phyloP scores from a whole-genome alignment of 2,888 invertebrate species.

The Hyposoter didymator region DNA sequence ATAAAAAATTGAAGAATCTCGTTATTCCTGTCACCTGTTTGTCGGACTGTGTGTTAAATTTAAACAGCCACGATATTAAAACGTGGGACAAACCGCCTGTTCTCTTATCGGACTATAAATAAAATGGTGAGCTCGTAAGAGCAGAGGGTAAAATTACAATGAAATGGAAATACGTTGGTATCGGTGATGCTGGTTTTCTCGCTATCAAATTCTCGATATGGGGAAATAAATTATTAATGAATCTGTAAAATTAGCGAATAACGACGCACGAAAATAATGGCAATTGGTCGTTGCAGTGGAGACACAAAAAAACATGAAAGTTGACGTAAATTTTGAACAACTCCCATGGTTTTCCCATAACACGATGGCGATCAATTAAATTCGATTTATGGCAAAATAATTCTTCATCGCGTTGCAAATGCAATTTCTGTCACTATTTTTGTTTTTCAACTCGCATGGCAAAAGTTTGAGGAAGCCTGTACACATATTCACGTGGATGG shows the following conservation, averaged over 20 bases:
- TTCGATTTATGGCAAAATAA: background rate
- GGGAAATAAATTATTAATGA: background rate
- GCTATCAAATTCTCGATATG: slow-evolving; percentile 38
- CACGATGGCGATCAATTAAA: slow-evolving; percentile 18
- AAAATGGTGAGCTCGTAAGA: background rate
- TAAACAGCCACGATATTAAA: slow-evolving; percentile 15
- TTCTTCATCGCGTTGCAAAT: slow-evolving; percentile 31
- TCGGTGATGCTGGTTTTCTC: slow-evolving; percentile 28
- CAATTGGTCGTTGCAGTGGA: background rate
- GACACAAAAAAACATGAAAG: background rate
- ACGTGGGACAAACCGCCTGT: slow-evolving; percentile 55
- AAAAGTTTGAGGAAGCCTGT: slow-evolving; percentile 13
- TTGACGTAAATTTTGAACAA: background rate
- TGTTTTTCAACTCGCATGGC: slow-evolving; percentile 34
- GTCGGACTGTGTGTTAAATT: slow-evolving; percentile 15
- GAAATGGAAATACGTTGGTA: slow-evolving; percentile 16
- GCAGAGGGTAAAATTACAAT: slow-evolving; percentile 28
- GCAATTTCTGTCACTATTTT: slow-evolving; percentile 31
- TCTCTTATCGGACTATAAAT: slow-evolving; percentile 50
- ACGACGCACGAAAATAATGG: background rate
- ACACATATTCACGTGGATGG: background rate
- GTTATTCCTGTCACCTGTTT: slow-evolving; percentile 1
- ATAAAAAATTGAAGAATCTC: slow-evolving; percentile 33
- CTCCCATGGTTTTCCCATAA: background rate
- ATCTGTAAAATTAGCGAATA: background rate